Evolutionary conservation across 2,797 vertebrate species (phyloP).

Genomic region (Brotogeris chrysoptera): DNA sequence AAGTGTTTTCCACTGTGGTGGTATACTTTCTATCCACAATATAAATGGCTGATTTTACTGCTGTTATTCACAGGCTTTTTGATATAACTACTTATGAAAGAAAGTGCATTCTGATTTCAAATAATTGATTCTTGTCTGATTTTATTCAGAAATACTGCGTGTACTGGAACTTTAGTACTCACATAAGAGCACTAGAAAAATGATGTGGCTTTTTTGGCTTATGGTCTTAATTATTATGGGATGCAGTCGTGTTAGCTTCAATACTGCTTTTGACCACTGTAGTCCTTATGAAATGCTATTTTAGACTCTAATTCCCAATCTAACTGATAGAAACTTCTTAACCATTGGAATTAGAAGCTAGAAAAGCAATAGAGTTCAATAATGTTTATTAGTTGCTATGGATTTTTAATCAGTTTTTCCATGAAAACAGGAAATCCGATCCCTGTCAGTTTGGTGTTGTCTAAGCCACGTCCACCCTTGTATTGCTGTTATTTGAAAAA

Average conservation of each 20-base stretch:
- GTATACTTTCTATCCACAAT: neutral
- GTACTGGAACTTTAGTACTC: neutral
- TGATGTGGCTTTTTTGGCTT: neutral
- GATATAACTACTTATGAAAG: neutral
- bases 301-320: neutral
- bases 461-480: neutral
- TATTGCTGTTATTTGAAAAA: neutral
- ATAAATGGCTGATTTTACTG: neutral
- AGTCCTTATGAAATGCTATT: neutral
- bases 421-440: neutral
- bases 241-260: neutral
- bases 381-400: neutral
- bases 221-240: neutral
- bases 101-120: neutral
- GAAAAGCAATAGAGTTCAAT: neutral
- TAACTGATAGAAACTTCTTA: neutral
- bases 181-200: neutral
- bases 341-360: neutral
- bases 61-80: neutral
- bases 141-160: neutral
- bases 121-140: neutral
- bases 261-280: rapidly evolving
- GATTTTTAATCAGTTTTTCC: neutral
- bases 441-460: neutral
- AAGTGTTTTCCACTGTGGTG: neutral